Evolutionary conservation across 2,797 vertebrate genomes (phyloP).

Genomic region (Thunnus albacares): DNA sequence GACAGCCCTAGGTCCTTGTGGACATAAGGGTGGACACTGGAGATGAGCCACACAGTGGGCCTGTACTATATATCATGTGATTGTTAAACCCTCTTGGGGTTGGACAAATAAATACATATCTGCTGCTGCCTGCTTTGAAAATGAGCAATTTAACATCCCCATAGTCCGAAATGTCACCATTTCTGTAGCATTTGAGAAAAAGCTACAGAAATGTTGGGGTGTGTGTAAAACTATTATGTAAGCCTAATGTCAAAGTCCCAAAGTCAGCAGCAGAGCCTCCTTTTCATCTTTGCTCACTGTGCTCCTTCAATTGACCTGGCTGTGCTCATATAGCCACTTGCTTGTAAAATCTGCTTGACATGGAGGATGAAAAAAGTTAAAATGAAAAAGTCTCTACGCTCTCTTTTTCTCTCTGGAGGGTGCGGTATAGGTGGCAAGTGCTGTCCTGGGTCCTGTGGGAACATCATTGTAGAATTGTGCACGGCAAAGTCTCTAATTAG

Average conservation of each 20-base stretch:
- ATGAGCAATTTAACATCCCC: neutral
- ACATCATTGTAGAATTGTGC: conserved; percentile 44
- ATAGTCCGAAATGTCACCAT: conserved; percentile 17
- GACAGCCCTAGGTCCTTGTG: conserved; percentile 5
- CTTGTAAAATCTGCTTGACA: conserved; percentile 43
- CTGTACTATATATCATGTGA: conserved; percentile 17
- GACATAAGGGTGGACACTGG: conserved; percentile 11
- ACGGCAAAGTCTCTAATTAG: conserved; percentile 78
- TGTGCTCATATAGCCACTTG: conserved; percentile 1
- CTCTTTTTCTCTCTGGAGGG: conserved; percentile 32
- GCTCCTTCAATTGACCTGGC: conserved; percentile 42
- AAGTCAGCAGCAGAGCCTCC: conserved; percentile 35
- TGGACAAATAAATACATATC: conserved; percentile 11
- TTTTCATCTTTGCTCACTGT: conserved; percentile 38
- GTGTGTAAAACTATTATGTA: conserved; percentile 29
- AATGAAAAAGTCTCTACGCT: conserved; percentile 25
- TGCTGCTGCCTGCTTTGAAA: conserved; percentile 29
- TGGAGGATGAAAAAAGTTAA: conserved; percentile 21
- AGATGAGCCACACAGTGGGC: conserved; percentile 22
- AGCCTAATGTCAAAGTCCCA: conserved; percentile 27
- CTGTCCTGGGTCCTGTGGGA: conserved; percentile 63
- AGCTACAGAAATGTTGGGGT: neutral
- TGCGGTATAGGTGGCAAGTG: conserved; percentile 62
- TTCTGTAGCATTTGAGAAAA: conserved; percentile 10
- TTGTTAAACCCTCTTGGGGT: conserved; percentile 1